Base-by-base conservation (phyloP, 2,888 invertebrate species). In the Galerucella pusilla region DNA sequence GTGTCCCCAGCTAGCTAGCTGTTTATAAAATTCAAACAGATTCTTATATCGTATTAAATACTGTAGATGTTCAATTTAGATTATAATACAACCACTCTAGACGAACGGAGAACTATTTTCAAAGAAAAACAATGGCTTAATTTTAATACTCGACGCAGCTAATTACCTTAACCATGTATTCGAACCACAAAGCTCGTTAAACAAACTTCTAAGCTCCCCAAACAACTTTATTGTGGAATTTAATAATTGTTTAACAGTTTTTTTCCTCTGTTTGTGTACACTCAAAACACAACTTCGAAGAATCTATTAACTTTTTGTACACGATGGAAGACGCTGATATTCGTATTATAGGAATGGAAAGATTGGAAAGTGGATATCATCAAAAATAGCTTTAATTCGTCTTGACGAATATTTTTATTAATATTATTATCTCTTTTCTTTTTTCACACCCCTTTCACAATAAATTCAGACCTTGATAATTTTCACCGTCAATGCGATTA, bases 151-250 rank as follows among this genome's bases (percentile, higher is more conserved):
- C 10, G 3, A 54, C 10, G 16, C 20, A 9, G 16, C 11, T 57
- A 57, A 57, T 57, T 57, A 16, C 57, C 20, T 20, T 16, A 16
- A 57, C 57, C 57, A 57, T 20, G 20, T 20, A 57, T 57, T 57
- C 57, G 16, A 57, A n/a, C n/a, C 57, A 20, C 57, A 57, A 57
- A 57, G 57, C 57, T 57, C 57, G 57, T 20, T 20, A 57, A 57
- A 57, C 57, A 57, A 57, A 57, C 57, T 57, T 57, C 10, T 10
- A 20, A 57, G 10, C n/a, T 16, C 10, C 57, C 52, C 2, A 57
- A 57, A 57, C 16, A 57, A 57, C 20, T 57, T 57, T 16, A 57
- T 57, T 57, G 57, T 57, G 57, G 57, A 57, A 57, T 57, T 57
- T 57, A 57, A 57, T 57, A 57, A 57, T 57, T 57, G 57, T 16